Base-by-base conservation (phyloP, 2,113 vertebrate species). In the Notiomystis cincta region DNA sequence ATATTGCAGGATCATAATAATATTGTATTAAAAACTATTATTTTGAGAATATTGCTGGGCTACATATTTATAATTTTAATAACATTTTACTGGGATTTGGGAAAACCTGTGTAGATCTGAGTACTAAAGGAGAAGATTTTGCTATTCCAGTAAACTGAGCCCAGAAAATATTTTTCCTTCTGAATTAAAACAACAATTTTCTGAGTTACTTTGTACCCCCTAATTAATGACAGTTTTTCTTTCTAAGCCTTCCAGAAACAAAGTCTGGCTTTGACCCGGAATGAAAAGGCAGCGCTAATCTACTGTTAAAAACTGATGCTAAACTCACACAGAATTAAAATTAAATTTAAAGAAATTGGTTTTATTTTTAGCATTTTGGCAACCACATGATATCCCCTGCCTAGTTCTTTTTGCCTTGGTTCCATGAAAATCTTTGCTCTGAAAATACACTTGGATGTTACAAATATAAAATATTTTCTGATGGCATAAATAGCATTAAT, bases 171-270 rank as follows among this genome's bases (percentile, higher is more conserved):
- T 87, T 94, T 95, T 88, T 25, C 58, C 51, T 64, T 45, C 47
- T 38, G 67, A 92, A 94, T 31, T 73, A 73, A 90, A 66, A 27
- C 3, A 23, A 6, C 18, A 81, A 48, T 15, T 56, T 71, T 67
- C 2, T 0, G n/a, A 30, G 22, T 78, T 40, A 73, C 51, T 77
- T 90, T 66, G 50, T 50, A 5, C 27, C 30, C 7, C 13, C 12
- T 83, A 77, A 89, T 92, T 86, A 93, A 81, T 13, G 51, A 31
- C 0, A 70, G 50, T 62, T 93, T 95, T 95, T 51, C 93, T 92
- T 93, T 77, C 67, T 89, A 77, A 96, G 30, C 71, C 86, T 83
- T 89, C 13, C 53, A 66, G 66, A 66, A 92, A 69, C 54, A 77
- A 80, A 92, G 33, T 21, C 51, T 53, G 78, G 11, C 51, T 95